phyloP scores from a whole-genome alignment of 2,113 vertebrate species.

The Crotalus horridus region DNA sequence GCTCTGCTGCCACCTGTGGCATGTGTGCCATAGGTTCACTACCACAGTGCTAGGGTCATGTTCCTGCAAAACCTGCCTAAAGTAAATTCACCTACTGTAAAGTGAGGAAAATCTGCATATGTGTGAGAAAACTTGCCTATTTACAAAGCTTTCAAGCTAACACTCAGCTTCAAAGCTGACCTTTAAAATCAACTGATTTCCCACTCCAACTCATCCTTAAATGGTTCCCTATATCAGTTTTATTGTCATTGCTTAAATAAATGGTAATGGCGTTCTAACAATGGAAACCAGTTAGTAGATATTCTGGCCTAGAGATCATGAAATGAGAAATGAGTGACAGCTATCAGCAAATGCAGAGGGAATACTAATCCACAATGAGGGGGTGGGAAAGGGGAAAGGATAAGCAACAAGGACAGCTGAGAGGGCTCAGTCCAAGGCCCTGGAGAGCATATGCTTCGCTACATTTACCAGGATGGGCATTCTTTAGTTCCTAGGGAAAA shows the following conservation, averaged over 20 bases:
- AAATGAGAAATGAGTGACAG: not conserved
- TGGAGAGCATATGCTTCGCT: not conserved
- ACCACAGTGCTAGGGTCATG: not conserved
- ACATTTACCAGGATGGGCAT: not conserved
- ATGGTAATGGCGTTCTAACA: not conserved
- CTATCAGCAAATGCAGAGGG: not conserved
- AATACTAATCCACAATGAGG: not conserved
- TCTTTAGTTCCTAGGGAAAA: not conserved
- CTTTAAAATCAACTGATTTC: not conserved
- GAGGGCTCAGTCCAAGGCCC: not conserved
- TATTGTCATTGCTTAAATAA: not conserved
- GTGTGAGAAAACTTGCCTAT: not conserved
- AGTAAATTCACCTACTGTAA: not conserved
- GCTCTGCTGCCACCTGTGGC: too few species aligned
- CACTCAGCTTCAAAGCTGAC: not conserved
- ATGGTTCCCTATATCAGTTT: not conserved
- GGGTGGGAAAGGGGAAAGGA: not conserved
- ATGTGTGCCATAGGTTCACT: too few species aligned
- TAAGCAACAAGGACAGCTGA: not conserved
- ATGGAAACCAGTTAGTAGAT: not conserved
- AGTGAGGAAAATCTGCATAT: not conserved
- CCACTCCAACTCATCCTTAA: not conserved
- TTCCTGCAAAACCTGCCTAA: not conserved
- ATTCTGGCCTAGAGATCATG: not conserved
- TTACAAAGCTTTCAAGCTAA: not conserved